Percentiles rank a stretch among this genome's conserved stretches.
Evolutionary conservation across 2,797 vertebrate species (phyloP).

Genomic region (Tolypeutes matacus): DNA sequence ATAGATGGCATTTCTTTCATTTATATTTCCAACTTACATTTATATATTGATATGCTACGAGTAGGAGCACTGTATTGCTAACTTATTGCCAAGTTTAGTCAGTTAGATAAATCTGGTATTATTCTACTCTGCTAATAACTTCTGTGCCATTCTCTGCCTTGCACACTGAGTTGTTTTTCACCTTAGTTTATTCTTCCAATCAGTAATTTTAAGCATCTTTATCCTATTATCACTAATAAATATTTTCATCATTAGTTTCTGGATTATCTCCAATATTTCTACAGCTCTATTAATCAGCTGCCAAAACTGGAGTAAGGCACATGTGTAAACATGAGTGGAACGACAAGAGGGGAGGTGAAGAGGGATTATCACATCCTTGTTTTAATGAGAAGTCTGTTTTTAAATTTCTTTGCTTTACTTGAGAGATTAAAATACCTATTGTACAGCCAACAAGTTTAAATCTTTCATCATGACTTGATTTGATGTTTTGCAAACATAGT

Average conservation of each 20-base stretch:
- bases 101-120: not conserved
- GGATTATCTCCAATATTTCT: not conserved
- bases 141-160: not conserved
- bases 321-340: no score
- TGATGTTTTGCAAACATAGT: not conserved
- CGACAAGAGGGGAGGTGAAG: not conserved
- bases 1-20: not conserved
- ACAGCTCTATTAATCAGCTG: not conserved
- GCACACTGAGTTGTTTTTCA: not conserved
- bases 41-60: not conserved
- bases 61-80: rapidly evolving
- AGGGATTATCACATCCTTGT: not conserved
- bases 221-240: not conserved
- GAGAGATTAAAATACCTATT: not conserved
- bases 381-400: not conserved
- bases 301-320: not conserved
- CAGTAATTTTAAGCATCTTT: not conserved
- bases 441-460: not conserved
- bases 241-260: not conserved
- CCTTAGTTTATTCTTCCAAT: not conserved
- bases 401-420: not conserved
- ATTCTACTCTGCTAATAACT: not conserved
- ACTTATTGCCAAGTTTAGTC: not conserved
- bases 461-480: not conserved
- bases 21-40: not conserved